Conservation (phyloP, 2,113 vertebrate genomes). For the Panthera leo region DNA sequence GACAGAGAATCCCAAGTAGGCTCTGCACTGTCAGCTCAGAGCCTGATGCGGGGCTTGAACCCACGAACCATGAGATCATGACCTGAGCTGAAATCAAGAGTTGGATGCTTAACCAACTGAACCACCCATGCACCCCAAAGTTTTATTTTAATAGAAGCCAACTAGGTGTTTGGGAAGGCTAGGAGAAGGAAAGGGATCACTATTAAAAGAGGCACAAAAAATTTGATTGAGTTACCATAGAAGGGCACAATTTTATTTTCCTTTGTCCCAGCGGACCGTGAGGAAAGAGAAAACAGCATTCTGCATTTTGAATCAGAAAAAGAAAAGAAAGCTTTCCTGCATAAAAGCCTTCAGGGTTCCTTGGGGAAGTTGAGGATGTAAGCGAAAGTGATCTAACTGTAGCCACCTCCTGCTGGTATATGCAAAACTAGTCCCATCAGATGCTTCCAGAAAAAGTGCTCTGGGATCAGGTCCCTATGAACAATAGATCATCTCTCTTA, state of each 20-base stretch:
- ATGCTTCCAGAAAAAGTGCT: background rate
- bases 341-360: background rate
- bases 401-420: background rate
- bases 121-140: background rate
- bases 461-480: background rate
- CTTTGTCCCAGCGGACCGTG: background rate
- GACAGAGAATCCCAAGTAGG: no score
- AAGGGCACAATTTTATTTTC: background rate
- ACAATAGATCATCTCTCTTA: background rate
- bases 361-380: background rate
- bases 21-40: no score
- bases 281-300: background rate
- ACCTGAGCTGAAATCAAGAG: no score
- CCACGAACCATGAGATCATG: no score
- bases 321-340: background rate
- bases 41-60: no score
- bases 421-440: background rate
- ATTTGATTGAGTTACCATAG: background rate
- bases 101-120: no score
- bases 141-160: background rate
- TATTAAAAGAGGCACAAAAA: background rate
- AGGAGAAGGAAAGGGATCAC: background rate
- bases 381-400: background rate
- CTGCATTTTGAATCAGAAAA: slow-evolving; percentile 21
- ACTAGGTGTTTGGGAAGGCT: background rate